Conservation (phyloP, 2,797 vertebrate genomes). For the Valencia hispanica region DNA sequence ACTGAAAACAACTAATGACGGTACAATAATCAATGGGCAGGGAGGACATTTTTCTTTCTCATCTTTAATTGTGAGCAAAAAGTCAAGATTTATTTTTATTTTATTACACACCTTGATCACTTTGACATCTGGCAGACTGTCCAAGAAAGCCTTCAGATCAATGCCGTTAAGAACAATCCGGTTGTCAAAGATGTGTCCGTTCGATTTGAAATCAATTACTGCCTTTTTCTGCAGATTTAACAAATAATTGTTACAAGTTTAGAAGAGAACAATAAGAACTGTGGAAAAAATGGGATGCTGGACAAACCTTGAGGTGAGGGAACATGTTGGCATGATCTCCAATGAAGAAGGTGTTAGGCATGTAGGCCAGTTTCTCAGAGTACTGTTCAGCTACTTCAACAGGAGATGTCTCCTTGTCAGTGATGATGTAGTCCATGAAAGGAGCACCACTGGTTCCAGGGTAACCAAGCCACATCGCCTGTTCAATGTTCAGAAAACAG, state of each 20-base stretch:
- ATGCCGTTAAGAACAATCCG: conserved; percentile 98
- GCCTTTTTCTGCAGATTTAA: conserved; percentile 92
- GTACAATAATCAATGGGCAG: too few relatives aligned
- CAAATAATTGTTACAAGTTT: background rate
- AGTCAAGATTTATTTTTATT: background rate
- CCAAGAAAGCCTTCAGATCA: conserved; percentile 97
- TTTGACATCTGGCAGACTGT: conserved; percentile 98
- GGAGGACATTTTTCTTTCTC: too few relatives aligned
- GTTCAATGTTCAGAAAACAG: background rate
- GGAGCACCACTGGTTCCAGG: conserved; percentile 97
- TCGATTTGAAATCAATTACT: conserved; percentile 99
- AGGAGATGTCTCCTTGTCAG: conserved; percentile 96
- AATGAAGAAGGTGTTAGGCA: conserved; percentile 98
- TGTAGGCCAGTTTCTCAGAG: conserved; percentile 98
- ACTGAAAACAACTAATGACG: background rate
- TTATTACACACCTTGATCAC: conserved; percentile 90
- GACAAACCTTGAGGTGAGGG: conserved; percentile 94
- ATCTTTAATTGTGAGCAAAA: background rate
- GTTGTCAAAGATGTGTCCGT: conserved; percentile 99
- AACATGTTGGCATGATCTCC: conserved; percentile 99
- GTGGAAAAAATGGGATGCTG: background rate
- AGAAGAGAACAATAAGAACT: background rate
- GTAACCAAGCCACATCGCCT: conserved; percentile 99
- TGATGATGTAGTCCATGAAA: conserved; percentile 98
- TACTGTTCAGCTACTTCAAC: conserved; percentile 95